These are phyloP conservation scores for Branchipolynoe longqiensis DNA, from an alignment of 2,888 invertebrate species.

Conservation along the genomic window DNA sequence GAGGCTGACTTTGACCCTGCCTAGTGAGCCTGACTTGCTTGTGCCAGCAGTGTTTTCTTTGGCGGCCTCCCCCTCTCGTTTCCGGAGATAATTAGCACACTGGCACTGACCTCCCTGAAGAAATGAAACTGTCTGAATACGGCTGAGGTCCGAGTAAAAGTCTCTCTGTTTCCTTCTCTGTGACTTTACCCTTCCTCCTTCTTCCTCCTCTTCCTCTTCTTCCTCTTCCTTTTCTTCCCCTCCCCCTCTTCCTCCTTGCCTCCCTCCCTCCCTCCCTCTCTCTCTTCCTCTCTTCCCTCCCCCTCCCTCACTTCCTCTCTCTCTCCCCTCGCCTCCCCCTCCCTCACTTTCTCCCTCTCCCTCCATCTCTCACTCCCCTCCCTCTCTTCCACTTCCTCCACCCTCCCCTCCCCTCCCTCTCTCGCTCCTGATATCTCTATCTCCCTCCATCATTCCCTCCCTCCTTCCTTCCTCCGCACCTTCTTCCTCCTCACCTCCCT, in stretches of 20 bases:
- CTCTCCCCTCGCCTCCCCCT: no score
- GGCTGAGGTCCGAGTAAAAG: not conserved
- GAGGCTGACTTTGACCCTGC: no score
- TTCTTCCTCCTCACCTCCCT: not conserved
- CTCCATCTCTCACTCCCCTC: constrained; percentile 1
- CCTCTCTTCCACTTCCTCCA: constrained; percentile 37
- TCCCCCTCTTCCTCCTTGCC: not conserved
- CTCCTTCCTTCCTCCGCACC: not conserved
- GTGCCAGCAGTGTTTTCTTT: no score
- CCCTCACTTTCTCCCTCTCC: not conserved
- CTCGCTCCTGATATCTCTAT: not conserved
- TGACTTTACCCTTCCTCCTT: no score
- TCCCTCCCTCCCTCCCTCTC: not conserved
- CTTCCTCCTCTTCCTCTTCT: no score
- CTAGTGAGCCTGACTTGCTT: no score
- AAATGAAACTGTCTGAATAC: not conserved
- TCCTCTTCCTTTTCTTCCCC: not conserved
- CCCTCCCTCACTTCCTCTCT: no score
- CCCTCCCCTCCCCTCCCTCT: not conserved
- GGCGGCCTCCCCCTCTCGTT: no score
- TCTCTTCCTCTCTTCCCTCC: no score
- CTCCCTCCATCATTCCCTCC: not conserved
- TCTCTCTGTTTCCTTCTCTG: constrained; percentile 22
- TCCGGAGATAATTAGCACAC: no score
- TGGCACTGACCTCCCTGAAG: no score